Evolutionary conservation across 2,888 invertebrate species (phyloP), one percentile per base, ranked within the genome.

Genomic region (Escarpia spicata): DNA sequence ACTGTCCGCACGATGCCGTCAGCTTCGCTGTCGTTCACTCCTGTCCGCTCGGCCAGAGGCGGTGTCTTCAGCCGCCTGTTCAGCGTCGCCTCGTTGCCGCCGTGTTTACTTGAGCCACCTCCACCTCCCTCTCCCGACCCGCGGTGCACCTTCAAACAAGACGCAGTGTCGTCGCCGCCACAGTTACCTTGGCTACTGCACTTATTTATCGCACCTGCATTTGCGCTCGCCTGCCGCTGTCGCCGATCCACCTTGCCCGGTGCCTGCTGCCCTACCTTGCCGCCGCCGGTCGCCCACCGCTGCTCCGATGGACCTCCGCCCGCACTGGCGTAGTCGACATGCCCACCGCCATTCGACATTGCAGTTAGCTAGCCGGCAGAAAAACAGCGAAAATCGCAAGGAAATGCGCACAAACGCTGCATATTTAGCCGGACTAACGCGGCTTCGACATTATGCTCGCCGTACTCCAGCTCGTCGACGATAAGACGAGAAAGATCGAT

Each of bases 1-100:
- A 99, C 99, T 12, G 96, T 96, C 94, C 96, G 96, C 15, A 45
- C 75, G 75, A 75, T 26, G 75, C 75, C 26, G n/a, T 75, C 75
- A 26, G 19, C n/a, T n/a, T 26, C 75, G 26, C 4, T 75, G 19
- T 26, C 75, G 26, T 75, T 75, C 19, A 75, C 75, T 75, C 75
- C 75, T 9, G 52, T 15, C 9, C 52, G 52, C 52, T 52, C 52
- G 75, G 75, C 26, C 75, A 75, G 75, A 3, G 75, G 75, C 75
- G 75, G 75, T 15, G 75, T 75, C 26, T 75, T 75, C 75, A 75
- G 75, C 19, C 75, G 75, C 75, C 1, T 15, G 75, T 75, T 75
- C 75, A n/a, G 75, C 19, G 75, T 26, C 4, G 75, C 75, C 6
- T 75, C 75, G 75, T 75, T 26, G 75, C 19, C 75, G 4, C 10